phyloP scores from a whole-genome alignment of 2,113 vertebrate species.

The Ivindomyrus marchei region DNA sequence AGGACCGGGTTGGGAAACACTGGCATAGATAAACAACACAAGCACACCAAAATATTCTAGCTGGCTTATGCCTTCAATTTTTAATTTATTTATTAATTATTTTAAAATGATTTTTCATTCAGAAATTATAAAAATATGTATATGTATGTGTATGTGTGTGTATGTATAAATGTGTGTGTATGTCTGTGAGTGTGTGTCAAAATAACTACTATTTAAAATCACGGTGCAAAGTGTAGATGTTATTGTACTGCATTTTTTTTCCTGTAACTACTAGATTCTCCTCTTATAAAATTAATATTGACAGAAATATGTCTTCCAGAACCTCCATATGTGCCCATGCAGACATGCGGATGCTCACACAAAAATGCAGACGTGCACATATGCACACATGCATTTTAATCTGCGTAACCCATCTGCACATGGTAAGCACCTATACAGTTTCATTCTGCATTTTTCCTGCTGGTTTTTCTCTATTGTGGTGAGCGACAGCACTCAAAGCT shows the following conservation, averaged over 20 bases:
- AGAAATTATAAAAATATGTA: neutral
- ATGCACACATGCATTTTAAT: conserved; percentile 13
- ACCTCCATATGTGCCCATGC: neutral
- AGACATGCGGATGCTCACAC: neutral
- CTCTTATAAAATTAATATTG: conserved; percentile 2
- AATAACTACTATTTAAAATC: neutral
- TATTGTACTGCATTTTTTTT: neutral
- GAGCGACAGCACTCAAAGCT: conserved; percentile 66
- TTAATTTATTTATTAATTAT: too few species aligned
- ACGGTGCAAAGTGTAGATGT: neutral
- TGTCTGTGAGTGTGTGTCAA: neutral
- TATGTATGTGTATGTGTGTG: neutral
- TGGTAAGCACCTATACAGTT: conserved; percentile 54
- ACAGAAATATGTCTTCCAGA: neutral
- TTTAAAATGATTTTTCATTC: neutral
- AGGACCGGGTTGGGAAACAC: neutral
- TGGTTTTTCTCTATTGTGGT: conserved; percentile 60
- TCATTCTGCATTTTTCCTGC: conserved; percentile 54
- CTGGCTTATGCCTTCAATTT: neutral
- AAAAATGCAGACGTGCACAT: neutral
- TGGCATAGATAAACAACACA: neutral
- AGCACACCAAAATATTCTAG: neutral
- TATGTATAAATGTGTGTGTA: neutral
- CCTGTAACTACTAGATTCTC: neutral
- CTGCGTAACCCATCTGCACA: conserved; percentile 12